Evolutionary conservation across 2,888 invertebrate genomes (phyloP).

Genomic region (Salticus scenicus): DNA sequence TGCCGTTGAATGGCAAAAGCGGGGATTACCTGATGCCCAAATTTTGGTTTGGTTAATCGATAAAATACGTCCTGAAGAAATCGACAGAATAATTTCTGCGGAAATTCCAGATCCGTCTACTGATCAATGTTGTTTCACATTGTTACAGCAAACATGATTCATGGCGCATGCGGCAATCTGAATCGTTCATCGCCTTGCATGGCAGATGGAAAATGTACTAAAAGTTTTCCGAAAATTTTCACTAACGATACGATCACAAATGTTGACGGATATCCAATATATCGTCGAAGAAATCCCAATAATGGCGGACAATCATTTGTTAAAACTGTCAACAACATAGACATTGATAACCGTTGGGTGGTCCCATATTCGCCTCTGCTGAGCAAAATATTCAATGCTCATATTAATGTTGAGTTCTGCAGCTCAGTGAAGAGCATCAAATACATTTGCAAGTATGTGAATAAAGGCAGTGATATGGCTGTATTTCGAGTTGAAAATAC

Average conservation of each 20-base stretch:
- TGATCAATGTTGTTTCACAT: neutral
- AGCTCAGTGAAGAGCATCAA: too few species aligned
- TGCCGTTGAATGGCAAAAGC: slow-evolving; percentile 11
- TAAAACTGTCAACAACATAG: slow-evolving; percentile 13
- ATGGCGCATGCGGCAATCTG: slow-evolving; percentile 29
- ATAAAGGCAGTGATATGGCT: too few species aligned
- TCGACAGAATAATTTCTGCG: neutral
- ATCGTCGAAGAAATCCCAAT: slow-evolving; percentile 35
- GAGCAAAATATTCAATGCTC: too few species aligned
- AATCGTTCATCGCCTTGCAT: slow-evolving; percentile 32
- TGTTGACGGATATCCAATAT: slow-evolving; percentile 40
- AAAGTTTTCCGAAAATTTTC: slow-evolving; percentile 25
- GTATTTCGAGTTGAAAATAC: too few species aligned
- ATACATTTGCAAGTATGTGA: too few species aligned
- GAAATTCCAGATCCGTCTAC: neutral
- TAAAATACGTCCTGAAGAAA: neutral
- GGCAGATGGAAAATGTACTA: slow-evolving; percentile 41
- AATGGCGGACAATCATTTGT: slow-evolving; percentile 32
- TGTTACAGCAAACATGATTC: neutral
- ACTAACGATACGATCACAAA: slow-evolving; percentile 27
- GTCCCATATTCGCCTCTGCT: too few species aligned
- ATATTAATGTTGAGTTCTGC: too few species aligned
- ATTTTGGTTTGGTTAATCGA: slow-evolving; percentile 5
- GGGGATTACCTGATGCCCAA: slow-evolving; percentile 2
- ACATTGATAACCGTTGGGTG: too few species aligned